Evolutionary conservation across 2,888 invertebrate genomes (phyloP), one percentile per base, ranked within the genome.

Genomic region (Eumerus sabulonum): DNA sequence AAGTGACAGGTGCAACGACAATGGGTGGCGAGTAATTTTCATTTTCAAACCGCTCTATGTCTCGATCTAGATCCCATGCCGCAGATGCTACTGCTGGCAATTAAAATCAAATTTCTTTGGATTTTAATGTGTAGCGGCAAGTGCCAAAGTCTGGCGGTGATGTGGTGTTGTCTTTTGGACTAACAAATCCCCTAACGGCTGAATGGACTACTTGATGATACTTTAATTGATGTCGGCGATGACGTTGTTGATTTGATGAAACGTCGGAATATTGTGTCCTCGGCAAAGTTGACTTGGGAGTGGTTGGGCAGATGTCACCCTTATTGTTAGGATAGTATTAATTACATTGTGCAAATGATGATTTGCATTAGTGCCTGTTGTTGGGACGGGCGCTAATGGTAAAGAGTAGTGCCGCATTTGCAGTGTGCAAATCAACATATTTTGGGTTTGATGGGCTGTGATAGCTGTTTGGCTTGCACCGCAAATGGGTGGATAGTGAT

Each of bases 21-120:
- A 57, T 59, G 63, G 79, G 74, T 74, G 59, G 79, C 17, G 62
- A 72, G 40, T 40, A 40, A 40, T 40, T 40, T 40, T 40, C n/a
- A n/a, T 59, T 62, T 53, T 51, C 35, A 19, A 59, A 27, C 40
- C 51, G 45, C 71, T 76, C 76, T 71, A 77, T 62, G 57, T 48
- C 66, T 60, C 64, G 36, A 54, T 27, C 7, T 7, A 27, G 27
- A 27, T 27, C 27, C 27, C 27, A 27, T 7, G 27, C 35, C 48
- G 70, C 81, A 81, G 66, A 76, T 76, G 81, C 70, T 51, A 59
- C 60, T 57, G 2, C 11, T 40, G 40, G 17, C 81, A 81, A 81
- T 81, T 81, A 81, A 81, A 81, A 81, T 74, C 81, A 76, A 74
- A 81, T 81, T 81, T 81, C 66, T 70, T 57, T 48, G 62, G 51